These are phyloP conservation scores for Turritopsis dohrnii DNA, from an alignment of 30 jellyfish, hydroid and myxozoan species.

Conservation along the genomic window DNA sequence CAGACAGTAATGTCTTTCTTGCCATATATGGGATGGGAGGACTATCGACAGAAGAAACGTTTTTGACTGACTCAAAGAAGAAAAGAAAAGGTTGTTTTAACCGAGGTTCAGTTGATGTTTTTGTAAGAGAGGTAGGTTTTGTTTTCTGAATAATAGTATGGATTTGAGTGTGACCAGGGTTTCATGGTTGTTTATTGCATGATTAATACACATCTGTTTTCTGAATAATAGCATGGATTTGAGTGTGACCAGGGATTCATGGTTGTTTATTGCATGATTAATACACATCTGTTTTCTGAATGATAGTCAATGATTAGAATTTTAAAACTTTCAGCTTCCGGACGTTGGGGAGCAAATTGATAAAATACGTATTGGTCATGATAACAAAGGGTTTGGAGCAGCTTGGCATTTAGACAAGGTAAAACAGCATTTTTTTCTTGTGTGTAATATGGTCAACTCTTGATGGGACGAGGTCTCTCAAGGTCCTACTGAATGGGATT, in stretches of 20 bases:
- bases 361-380: conserved; percentile 90
- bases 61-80: conserved; percentile 86
- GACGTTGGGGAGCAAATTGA: conserved; percentile 92
- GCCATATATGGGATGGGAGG: conserved; percentile 89
- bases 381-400: conserved; percentile 79
- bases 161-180: conserved; percentile 80
- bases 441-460: too few relatives aligned
- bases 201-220: conserved; percentile 68
- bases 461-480: too few relatives aligned
- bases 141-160: conserved; percentile 70
- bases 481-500: too few relatives aligned
- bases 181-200: conserved; percentile 72
- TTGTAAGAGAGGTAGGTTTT: conserved; percentile 92
- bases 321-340: conserved; percentile 46
- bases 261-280: too few relatives aligned
- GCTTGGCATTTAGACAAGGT: conserved; percentile 97
- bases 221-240: conserved; percentile 41
- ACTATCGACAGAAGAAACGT: conserved; percentile 64
- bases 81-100: conserved; percentile 89
- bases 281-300: conserved; percentile 56
- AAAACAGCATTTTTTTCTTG: too few relatives aligned
- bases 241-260: too few relatives aligned
- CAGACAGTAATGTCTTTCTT: conserved; percentile 90
- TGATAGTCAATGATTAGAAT: neutral
- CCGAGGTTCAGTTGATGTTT: conserved; percentile 74